Percentiles rank a stretch among this genome's conserved stretches.
phyloP scores from a whole-genome alignment of 2,888 invertebrate species.

The Ormyrus labotus region DNA sequence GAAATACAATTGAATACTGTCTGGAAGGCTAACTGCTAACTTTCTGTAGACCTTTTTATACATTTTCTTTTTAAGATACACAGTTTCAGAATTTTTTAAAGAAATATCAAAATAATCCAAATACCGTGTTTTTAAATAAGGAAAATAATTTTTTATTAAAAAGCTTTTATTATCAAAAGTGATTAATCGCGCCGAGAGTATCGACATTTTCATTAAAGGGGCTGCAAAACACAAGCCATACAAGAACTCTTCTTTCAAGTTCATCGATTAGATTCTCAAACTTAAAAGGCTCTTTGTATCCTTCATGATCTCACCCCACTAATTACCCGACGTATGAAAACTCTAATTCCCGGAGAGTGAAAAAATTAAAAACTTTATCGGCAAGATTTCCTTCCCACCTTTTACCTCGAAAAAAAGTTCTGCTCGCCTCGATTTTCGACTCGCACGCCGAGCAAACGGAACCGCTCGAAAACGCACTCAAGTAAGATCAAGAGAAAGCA shows the following conservation, averaged over 20 bases:
- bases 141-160: background rate
- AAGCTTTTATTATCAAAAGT: background rate
- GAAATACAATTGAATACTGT: too few species aligned
- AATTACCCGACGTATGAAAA: background rate
- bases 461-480: too few species aligned
- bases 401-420: background rate
- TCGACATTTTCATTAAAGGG: slow-evolving; percentile 22
- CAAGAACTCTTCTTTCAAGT: slow-evolving; percentile 18
- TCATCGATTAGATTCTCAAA: slow-evolving; percentile 24
- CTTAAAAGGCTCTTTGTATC: slow-evolving; percentile 7
- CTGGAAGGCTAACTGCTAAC: background rate
- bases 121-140: background rate
- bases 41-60: too few species aligned
- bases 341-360: background rate
- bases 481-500: background rate
- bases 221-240: background rate
- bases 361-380: background rate
- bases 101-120: too few species aligned
- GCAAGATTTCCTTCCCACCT: background rate
- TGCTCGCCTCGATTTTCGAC: too few species aligned
- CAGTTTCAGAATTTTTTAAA: too few species aligned
- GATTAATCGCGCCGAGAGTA: background rate
- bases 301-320: background rate
- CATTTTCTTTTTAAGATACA: too few species aligned
- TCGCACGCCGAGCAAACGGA: too few species aligned